Evolutionary conservation across 2,888 invertebrate genomes (phyloP), one percentile per base, ranked within the genome.

Genomic region (Octodonta nipae): DNA sequence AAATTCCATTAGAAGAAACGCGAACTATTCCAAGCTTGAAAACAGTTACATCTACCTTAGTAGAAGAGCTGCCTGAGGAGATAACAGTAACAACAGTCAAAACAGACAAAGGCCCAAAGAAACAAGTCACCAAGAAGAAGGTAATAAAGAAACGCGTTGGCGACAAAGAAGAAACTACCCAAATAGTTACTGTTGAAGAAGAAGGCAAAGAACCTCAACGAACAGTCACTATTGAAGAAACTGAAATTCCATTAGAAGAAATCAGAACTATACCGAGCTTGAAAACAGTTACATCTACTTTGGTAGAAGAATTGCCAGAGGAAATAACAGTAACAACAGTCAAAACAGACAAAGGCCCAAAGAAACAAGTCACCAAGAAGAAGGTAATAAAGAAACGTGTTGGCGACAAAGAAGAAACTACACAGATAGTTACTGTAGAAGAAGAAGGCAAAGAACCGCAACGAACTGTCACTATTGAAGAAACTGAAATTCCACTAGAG

Each of bases 161-260:
- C 37, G 51, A 63, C 22, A 20, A 20, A 20, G 59, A 59, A 42
- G 55, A 62, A 50, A 47, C 50, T 0, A 58, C 60, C 28, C 59
- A 64, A 50, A 59, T 61, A 35, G 46, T 49, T 14, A 46, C 49
- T 7, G 33, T 49, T 5, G 40, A 49, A 37, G 53, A 53, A 43
- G 48, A 50, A 26, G 51, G 46, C 5, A 46, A 51, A 39, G 15
- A 36, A 34, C 49, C 49, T 14, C 44, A 45, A 63, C 58, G 58
- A 26, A 59, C 60, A 32, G 55, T 66, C 2, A 55, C 55, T n/a
- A 55, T 63, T 5, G 55, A 36, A 44, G 53, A 57, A 38, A 43
- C 44, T 10, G 45, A 49, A 30, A 35, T 38, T 28, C 41, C 44
- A 14, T 41, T 45, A 37, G 44, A 35, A 25, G 59, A 61, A 41